Conservation (phyloP, 2,113 vertebrate genomes). For the Nesoenas mayeri region DNA sequence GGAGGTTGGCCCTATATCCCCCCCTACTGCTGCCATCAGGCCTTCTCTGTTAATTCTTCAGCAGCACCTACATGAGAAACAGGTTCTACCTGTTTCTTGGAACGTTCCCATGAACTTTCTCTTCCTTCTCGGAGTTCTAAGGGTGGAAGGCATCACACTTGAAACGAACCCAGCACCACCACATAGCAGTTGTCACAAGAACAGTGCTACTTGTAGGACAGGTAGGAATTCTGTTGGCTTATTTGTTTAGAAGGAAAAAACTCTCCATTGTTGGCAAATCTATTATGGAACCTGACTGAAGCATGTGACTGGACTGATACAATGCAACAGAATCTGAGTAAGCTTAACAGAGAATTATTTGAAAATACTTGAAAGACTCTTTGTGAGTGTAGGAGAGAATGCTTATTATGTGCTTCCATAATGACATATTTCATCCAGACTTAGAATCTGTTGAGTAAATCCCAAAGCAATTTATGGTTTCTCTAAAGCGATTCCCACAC, state of each 20-base stretch:
- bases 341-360: not conserved
- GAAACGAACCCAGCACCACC: not conserved
- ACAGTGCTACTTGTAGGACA: not conserved
- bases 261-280: not conserved
- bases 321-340: not conserved
- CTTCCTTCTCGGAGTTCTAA: accelerated
- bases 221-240: not conserved
- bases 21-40: not conserved
- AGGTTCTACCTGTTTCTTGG: not conserved
- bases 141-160: not conserved
- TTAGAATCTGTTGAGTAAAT: not conserved
- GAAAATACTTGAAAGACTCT: not conserved
- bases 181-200: not conserved
- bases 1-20: not conserved
- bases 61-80: not conserved
- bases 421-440: slow-evolving; percentile 40
- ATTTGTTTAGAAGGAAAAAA: not conserved
- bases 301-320: not conserved
- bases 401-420: slow-evolving; percentile 48
- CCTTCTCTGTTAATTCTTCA: not conserved
- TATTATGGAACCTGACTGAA: not conserved
- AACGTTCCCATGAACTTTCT: not conserved
- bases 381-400: slow-evolving; percentile 33
- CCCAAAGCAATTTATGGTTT: not conserved
- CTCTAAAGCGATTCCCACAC: not conserved